Evolutionary conservation across 37 sponge, comb jelly and placozoan genomes (phyloP).

Genomic region (Oopsacas minuta): DNA sequence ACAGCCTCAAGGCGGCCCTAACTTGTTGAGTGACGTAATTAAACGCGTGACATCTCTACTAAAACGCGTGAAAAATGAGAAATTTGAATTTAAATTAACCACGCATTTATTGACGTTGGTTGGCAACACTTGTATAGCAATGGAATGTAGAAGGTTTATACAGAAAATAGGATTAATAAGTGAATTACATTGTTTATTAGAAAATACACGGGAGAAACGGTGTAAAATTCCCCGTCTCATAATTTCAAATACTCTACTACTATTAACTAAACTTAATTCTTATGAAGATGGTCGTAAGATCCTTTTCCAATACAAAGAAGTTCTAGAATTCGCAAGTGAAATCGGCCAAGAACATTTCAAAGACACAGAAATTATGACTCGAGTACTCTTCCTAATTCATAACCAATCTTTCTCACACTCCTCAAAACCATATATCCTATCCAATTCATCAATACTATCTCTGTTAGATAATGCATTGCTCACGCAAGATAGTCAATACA

Average conservation of each 20-base stretch:
- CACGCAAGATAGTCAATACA: neutral
- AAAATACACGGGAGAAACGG: neutral
- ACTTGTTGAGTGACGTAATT: neutral
- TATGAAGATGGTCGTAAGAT: slow-evolving; percentile 8
- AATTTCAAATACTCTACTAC: neutral
- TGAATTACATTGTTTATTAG: neutral
- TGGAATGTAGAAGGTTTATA: slow-evolving; percentile 10
- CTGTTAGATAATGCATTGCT: neutral
- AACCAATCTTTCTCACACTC: slow-evolving; percentile 5
- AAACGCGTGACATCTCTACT: neutral
- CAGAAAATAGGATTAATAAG: neutral
- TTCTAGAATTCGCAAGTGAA: slow-evolving; percentile 11
- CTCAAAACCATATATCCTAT: neutral
- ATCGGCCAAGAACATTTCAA: slow-evolving; percentile 6
- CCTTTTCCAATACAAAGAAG: neutral
- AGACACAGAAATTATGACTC: neutral
- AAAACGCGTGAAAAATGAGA: neutral
- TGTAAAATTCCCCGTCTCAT: neutral
- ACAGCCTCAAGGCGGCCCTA: neutral
- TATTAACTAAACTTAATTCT: slow-evolving; percentile 6
- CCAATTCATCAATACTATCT: neutral
- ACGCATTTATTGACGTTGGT: neutral
- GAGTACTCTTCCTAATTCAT: neutral
- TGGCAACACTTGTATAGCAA: slow-evolving; percentile 12
- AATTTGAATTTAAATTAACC: neutral